Conservation (phyloP, 35 echinoderm and acorn worm species). For the Strongylocentrotus purpuratus region DNA sequence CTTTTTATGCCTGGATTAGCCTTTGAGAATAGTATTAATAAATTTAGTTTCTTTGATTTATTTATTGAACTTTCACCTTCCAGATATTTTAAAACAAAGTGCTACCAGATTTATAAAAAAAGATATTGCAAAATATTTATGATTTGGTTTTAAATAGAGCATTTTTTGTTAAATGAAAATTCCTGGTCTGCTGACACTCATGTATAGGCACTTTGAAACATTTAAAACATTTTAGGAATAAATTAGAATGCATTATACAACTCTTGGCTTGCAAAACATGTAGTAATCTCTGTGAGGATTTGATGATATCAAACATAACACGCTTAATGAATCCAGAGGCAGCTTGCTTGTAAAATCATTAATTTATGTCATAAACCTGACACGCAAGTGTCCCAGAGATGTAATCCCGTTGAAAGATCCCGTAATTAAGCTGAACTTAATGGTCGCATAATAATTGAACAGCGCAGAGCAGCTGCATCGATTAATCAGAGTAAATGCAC, state of each 20-base stretch:
- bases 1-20: too few species aligned
- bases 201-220: background rate
- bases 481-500: slow-evolving; percentile 1
- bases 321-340: background rate
- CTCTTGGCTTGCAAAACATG: background rate
- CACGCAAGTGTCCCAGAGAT: background rate
- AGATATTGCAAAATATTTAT: too few species aligned
- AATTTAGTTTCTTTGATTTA: too few species aligned
- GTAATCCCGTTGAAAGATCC: background rate
- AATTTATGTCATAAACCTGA: background rate
- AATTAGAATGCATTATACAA: background rate
- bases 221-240: background rate
- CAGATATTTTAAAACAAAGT: too few species aligned
- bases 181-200: background rate
- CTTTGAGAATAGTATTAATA: too few species aligned
- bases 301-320: background rate
- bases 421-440: slow-evolving; percentile 5
- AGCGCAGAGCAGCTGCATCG: background rate
- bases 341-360: background rate
- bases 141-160: too few species aligned
- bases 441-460: background rate
- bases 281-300: background rate
- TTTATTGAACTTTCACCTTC: too few species aligned
- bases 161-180: too few species aligned
- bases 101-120: too few species aligned